A percentile compares a stretch with the other conserved stretches of the same genome.
phyloP scores from a whole-genome alignment of 1,140 invertebrate species.

The Drosophila equinoxialis region DNA sequence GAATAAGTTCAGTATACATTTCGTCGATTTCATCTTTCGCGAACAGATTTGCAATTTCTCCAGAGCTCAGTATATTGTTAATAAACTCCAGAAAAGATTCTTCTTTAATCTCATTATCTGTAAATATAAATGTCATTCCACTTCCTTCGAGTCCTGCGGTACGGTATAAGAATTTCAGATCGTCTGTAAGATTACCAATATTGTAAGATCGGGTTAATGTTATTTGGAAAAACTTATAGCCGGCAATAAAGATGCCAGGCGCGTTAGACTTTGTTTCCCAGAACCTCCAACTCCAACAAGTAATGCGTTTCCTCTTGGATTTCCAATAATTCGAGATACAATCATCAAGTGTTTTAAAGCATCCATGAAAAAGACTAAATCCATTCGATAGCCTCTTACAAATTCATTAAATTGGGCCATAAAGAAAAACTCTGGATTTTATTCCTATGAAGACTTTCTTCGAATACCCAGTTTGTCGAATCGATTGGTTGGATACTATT shows the following conservation, averaged over 20 bases:
- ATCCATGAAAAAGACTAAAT: slow-evolving; percentile 94
- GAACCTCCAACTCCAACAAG: slow-evolving; percentile 94
- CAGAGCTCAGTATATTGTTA: slow-evolving; percentile 94
- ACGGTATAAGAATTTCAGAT: slow-evolving; percentile 91
- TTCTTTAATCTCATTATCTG: slow-evolving; percentile 96
- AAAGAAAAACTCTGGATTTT: slow-evolving; percentile 82
- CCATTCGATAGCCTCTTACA: slow-evolving; percentile 89
- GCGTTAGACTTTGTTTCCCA: slow-evolving; percentile 94
- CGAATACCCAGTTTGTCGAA: slow-evolving; percentile 30
- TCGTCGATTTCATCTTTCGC: slow-evolving; percentile 93
- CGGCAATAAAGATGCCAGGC: slow-evolving; percentile 92
- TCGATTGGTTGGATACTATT: slow-evolving; percentile 39
- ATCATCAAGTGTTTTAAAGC: slow-evolving; percentile 93
- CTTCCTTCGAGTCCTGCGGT: slow-evolving; percentile 87
- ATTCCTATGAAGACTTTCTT: slow-evolving; percentile 47
- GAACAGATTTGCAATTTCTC: slow-evolving; percentile 94
- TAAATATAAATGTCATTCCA: slow-evolving; percentile 94
- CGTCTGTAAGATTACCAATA: slow-evolving; percentile 92
- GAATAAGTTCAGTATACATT: slow-evolving; percentile 89
- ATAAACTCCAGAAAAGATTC: slow-evolving; percentile 94
- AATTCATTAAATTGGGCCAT: slow-evolving; percentile 92
- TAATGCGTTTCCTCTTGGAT: slow-evolving; percentile 91
- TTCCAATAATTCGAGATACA: slow-evolving; percentile 92
- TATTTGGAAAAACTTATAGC: slow-evolving; percentile 93
- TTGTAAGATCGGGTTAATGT: slow-evolving; percentile 91